phyloP scores from a whole-genome alignment of 1,140 invertebrate species.

The Schlechtendalia chinensis region DNA sequence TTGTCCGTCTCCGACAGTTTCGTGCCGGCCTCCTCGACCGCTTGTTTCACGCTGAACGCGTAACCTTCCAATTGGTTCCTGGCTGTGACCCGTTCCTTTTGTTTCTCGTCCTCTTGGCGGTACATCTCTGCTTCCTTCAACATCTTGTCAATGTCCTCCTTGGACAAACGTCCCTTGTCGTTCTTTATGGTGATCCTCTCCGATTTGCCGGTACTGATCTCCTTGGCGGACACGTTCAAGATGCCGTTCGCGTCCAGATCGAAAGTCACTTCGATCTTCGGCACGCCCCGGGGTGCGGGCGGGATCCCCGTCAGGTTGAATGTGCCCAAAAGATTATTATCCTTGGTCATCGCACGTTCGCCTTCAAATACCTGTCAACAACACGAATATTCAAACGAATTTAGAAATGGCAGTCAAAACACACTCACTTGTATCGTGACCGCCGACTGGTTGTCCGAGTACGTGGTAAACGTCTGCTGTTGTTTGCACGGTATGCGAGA shows the following conservation, averaged over 20 bases:
- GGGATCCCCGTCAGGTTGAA: conserved; percentile 72
- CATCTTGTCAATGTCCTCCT: conserved; percentile 65
- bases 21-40: conserved; percentile 56
- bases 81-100: conserved; percentile 62
- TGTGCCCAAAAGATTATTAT: conserved; percentile 76
- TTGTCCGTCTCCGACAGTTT: conserved; percentile 56
- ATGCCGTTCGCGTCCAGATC: conserved; percentile 72
- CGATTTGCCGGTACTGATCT: conserved; percentile 60
- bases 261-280: conserved; percentile 63
- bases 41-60: conserved; percentile 68
- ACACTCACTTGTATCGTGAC: conserved; percentile 70
- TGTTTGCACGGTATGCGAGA: conserved; percentile 61
- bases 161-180: conserved; percentile 62
- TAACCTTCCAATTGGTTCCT: conserved; percentile 73
- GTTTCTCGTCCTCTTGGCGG: conserved; percentile 61
- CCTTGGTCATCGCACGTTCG: conserved; percentile 66
- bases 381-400: too few species aligned
- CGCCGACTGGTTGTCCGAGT: conserved; percentile 67
- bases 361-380: conserved; percentile 64
- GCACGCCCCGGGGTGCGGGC: conserved; percentile 61
- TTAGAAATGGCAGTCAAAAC: too few species aligned
- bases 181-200: conserved; percentile 63
- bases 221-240: conserved; percentile 64
- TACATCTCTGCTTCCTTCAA: conserved; percentile 67
- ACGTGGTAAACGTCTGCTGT: conserved; percentile 61